Percentiles rank a stretch among this genome's conserved stretches.
Conservation (phyloP, 2,888 invertebrate genomes). For the Lampropteryx suffumata region DNA sequence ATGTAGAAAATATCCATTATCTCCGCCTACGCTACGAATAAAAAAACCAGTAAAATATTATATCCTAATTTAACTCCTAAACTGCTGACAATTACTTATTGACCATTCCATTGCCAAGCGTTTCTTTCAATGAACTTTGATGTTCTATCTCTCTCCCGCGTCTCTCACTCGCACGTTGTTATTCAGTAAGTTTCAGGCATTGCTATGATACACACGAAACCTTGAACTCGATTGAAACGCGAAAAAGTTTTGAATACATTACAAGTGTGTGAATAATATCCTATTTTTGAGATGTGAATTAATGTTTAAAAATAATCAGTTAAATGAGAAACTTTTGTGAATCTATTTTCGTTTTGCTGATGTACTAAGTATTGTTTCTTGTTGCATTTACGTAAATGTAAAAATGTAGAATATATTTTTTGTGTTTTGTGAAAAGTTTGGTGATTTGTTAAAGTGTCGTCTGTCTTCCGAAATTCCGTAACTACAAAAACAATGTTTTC, state of each 20-base stretch:
- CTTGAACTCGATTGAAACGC: constrained; percentile 30
- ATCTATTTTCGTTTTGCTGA: no score
- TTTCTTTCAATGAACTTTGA: constrained; percentile 19
- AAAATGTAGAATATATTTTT: neutral
- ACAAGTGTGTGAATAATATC: constrained; percentile 1
- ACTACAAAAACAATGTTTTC: constrained; percentile 37
- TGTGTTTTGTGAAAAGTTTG: neutral
- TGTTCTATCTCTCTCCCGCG: constrained; percentile 6
- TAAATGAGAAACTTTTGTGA: neutral
- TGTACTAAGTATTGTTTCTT: no score
- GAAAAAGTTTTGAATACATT: constrained; percentile 27
- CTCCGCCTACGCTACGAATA: no score
- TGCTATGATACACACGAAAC: constrained; percentile 34
- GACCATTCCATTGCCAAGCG: neutral
- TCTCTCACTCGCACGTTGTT: constrained; percentile 30
- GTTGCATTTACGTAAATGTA: no score
- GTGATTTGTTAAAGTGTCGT: constrained; percentile 4
- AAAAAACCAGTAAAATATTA: neutral
- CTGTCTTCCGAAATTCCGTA: constrained; percentile 15
- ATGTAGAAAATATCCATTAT: no score
- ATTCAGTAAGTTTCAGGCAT: constrained; percentile 47
- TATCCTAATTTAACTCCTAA: neutral
- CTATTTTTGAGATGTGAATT: constrained; percentile 6
- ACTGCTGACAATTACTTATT: constrained; percentile 3
- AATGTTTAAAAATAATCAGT: neutral